phyloP scores from a whole-genome alignment of 1,140 invertebrate genomes.

The Drosophila triauraria region DNA sequence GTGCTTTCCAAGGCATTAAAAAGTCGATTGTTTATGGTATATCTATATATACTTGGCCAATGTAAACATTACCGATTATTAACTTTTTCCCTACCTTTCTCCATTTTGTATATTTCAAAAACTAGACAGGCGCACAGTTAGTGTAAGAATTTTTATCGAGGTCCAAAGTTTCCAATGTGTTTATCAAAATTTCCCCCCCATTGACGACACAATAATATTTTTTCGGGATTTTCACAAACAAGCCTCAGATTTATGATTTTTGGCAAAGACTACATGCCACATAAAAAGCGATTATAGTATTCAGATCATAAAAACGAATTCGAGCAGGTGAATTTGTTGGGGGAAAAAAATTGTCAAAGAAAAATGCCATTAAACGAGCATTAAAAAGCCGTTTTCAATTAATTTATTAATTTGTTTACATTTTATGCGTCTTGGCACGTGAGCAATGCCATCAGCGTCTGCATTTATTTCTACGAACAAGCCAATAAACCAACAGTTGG shows the following conservation, averaged over 20 bases:
- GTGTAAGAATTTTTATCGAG: constrained; percentile 8
- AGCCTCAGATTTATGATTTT: constrained; percentile 54
- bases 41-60: constrained; percentile 34
- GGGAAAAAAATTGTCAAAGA: constrained; percentile 31
- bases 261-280: constrained; percentile 30
- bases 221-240: constrained; percentile 30
- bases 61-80: constrained; percentile 71
- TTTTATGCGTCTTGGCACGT: constrained; percentile 45
- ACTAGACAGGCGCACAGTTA: background rate
- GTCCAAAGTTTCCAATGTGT: constrained; percentile 19
- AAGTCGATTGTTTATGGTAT: constrained; percentile 67
- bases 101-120: constrained; percentile 20
- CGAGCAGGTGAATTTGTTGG: constrained; percentile 18
- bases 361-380: constrained; percentile 46
- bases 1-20: constrained; percentile 69
- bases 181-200: constrained; percentile 29
- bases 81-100: constrained; percentile 51
- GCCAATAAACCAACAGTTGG: constrained; percentile 21
- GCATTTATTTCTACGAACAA: constrained; percentile 12
- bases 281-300: constrained; percentile 44
- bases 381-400: constrained; percentile 27
- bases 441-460: constrained; percentile 35
- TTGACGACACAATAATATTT: constrained; percentile 38
- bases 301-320: constrained; percentile 18
- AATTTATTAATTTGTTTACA: constrained; percentile 60